Percentiles rank a stretch among this genome's conserved stretches.
phyloP scores from a whole-genome alignment of 37 sponge, comb jelly and placozoan genomes.

The Spongia lamella region DNA sequence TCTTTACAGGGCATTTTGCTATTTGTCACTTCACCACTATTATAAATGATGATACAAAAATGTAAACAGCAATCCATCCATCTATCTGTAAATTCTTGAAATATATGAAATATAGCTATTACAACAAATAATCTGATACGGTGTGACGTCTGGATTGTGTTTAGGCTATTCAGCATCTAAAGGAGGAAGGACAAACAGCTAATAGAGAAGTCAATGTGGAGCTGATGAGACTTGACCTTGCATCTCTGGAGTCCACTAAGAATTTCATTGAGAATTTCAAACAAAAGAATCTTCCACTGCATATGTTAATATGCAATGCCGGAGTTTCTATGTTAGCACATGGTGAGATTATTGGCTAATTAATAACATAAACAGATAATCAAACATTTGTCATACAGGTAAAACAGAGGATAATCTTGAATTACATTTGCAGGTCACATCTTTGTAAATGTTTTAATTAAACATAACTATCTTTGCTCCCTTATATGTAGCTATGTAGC shows the following conservation, averaged over 20 bases:
- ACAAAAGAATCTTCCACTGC: constrained; percentile 66
- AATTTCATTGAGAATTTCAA: constrained; percentile 60
- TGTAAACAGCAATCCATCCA: no score
- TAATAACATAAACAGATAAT: no score
- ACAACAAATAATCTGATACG: no score
- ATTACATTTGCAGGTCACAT: constrained; percentile 30
- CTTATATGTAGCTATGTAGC: no score
- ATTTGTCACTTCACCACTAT: no score
- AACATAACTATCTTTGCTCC: background rate
- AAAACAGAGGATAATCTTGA: constrained; percentile 30
- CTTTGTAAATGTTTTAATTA: background rate
- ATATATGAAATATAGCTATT: no score
- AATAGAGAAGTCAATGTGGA: constrained; percentile 48
- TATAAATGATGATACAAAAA: no score
- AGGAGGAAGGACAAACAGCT: constrained; percentile 21
- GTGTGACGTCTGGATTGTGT: no score
- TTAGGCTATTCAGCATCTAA: constrained; percentile 50
- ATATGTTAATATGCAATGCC: constrained; percentile 84
- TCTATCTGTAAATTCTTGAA: no score
- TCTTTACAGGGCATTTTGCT: no score
- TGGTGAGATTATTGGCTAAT: no score
- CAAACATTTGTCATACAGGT: no score
- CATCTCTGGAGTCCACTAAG: constrained; percentile 51
- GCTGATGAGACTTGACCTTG: constrained; percentile 43
- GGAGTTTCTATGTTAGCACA: constrained; percentile 49